Base-by-base conservation (phyloP, 2,797 vertebrate species). In the Darevskia mixta region DNA sequence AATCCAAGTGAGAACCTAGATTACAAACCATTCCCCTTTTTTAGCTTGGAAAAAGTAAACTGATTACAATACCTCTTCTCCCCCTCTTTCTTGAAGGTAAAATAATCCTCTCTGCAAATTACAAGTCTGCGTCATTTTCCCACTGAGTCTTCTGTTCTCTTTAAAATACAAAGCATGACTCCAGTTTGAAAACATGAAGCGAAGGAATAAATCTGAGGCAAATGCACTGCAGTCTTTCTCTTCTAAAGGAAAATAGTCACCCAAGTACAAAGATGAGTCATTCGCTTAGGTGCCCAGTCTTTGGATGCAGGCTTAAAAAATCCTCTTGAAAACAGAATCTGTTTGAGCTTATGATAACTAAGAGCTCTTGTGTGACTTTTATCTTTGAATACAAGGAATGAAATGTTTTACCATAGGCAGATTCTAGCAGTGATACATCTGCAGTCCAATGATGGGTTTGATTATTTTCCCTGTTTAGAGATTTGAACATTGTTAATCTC, bases 181-280 rank as follows among this genome's bases (percentile, higher is more conserved):
- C 49, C 91, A 92, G 93, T 94, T 92, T 88, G 91, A 93, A 85
- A 94, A 92, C 90, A 94, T 92, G 94, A 95, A 94, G 90, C 83
- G 92, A 93, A 94, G 91, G 94, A 94, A 95, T 94, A 95, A 93
- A 94, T 94, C 89, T 84, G 18, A 38, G 85, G 90, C 94, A 87
- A 88, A 55, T 91, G 93, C 32, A 58, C 71, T 69, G 88, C 94
- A 88, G 91, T 85, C 0, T 93, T 91, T 92, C 91, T 94, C 87
- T 89, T 89, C 25, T 91, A 91, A 91, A 97, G 93, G 86, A 90
- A 87, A 89, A 87, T 94, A 95, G 89, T 90, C 96, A 92, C 88
- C 87, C 95, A 92, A 96, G 95, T 93, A 91, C 86, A 90, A 17
- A 82, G 95, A 95, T 96, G 96, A 97, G 95, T 97, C 96, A 96